Base-by-base conservation (phyloP, 1,140 invertebrate genomes). In the Agrypnia vestita region DNA sequence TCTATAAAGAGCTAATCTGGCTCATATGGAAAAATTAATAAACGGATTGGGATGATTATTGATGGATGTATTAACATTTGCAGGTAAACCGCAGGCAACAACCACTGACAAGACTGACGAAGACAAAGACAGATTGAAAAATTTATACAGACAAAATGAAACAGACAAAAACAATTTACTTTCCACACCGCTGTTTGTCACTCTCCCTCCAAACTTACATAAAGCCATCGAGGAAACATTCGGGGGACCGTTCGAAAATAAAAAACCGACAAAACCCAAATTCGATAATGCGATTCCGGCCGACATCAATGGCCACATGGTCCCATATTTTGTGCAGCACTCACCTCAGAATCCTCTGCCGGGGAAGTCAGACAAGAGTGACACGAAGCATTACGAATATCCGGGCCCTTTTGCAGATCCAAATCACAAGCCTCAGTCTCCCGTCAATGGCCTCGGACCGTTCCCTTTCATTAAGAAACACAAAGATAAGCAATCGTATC, bases 391-490 rank as follows among this genome's bases (percentile, higher is more conserved):
- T 43, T 83, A 83, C 19, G 82, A 83, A 56, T 83, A 83, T 76
- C 82, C 82, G 4, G 82, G 82, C 15, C 82, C 82, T 21, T 83
- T 83, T 47, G 82, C 82, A 9, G 82, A 83, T 79, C 82, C 82
- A 1, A 77, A 83, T 64, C 82, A 83, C 64, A 74, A 81, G 46
- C 73, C 82, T 11, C 79, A 71, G 71, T 73, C 76, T 61, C 79
- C 72, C 12, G 21, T 47, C 17, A 83, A 83, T 53, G 82, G 72
- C 53, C 46, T 83, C 47, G 82, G 79, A 62, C 67, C 79, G 7
- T 83, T 83, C 59, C 82, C 82, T 12, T 83, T 83, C 59, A 83
- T 81, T 44, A 83, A 83, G 59, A 83, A 83, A 69, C 79, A 83
- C 25, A 83, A 83, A 81, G 82, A 83, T 44, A 83, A 83, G 67